Evolutionary conservation across 2,113 vertebrate species (phyloP), one percentile per base, ranked within the genome.

Genomic region (Gambusia holbrooki): DNA sequence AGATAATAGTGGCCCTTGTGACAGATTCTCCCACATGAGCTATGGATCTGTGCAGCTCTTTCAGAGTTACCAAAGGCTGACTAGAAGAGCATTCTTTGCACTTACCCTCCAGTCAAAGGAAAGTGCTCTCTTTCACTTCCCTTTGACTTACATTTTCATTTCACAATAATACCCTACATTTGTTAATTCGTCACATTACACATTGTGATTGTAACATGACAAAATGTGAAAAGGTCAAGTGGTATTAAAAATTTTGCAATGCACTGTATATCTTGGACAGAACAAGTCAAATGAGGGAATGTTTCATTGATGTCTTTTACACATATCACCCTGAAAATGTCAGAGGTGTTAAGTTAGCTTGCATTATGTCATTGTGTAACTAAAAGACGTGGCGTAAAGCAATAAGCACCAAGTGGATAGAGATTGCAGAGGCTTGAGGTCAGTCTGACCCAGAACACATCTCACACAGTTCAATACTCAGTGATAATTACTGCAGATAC

Each of bases 401-500:
- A 9, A 40, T 13, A n/a, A 35, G n/a, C 28, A 27, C 66, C 2
- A 32, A 6, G 66, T 22, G 27, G 48, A 5, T 64, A 58, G 27
- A 65, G 27, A 78, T 77, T 61, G 45, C 68, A 9, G 48, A 75
- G 54, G 45, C 1, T 74, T 65, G 32, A 29, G 45, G 62, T 0
- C 3, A 62, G 45, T 32, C 45, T 48, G 45, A 22, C 48, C 66
- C 62, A 63, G 66, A 63, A 65, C 65, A 28, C 28, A 29, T 29
- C 73, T 48, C 25, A 58, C n/a, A 17, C 69, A 71, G n/a, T 63
- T 82, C 73, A 25, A 60, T 48, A 7, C 51, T 30, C 48, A 8
- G 17, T 64, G 62, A 22, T 64, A 64, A 17, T 30, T 64, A 2
- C 15, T 30, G 6, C 48, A 63, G 51, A 60, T 33, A 71, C 69